These are phyloP conservation scores for Cantharis lateralis DNA, from an alignment of 2,888 invertebrate genomes.

Conservation along the genomic window DNA sequence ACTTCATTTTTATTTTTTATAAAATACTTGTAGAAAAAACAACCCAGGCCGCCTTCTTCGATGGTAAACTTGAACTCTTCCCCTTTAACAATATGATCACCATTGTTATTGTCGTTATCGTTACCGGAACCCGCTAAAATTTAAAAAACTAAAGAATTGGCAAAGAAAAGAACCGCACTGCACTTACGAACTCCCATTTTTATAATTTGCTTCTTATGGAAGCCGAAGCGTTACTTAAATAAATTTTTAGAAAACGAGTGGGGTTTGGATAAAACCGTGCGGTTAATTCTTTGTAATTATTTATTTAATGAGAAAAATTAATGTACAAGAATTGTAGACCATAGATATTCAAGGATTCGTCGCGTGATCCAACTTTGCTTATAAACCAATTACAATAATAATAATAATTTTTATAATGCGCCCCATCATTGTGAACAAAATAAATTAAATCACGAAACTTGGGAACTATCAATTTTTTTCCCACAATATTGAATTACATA, in stretches of 20 bases:
- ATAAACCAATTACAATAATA: neutral
- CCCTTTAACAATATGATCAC: slow-evolving; percentile 4
- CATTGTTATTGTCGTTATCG: neutral
- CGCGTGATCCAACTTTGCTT: neutral
- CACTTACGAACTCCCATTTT: neutral
- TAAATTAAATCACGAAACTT: neutral
- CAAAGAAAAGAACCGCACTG: neutral
- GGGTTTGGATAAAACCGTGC: neutral
- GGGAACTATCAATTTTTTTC: neutral
- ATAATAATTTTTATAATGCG: neutral
- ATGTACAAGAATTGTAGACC: neutral
- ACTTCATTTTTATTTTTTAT: neutral
- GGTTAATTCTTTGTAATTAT: neutral
- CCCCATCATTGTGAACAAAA: neutral
- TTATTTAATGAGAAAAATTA: neutral
- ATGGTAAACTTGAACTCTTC: neutral
- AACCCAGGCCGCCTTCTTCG: slow-evolving; percentile 20
- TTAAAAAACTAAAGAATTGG: neutral
- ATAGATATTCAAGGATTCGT: neutral
- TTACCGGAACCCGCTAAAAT: neutral
- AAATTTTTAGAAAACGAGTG: neutral
- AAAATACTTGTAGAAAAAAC: slow-evolving; percentile 7
- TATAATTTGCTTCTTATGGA: neutral
- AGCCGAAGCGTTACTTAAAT: neutral
- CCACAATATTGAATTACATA: neutral